Conservation (phyloP, 2,888 invertebrate genomes). For the Muscina levida region DNA sequence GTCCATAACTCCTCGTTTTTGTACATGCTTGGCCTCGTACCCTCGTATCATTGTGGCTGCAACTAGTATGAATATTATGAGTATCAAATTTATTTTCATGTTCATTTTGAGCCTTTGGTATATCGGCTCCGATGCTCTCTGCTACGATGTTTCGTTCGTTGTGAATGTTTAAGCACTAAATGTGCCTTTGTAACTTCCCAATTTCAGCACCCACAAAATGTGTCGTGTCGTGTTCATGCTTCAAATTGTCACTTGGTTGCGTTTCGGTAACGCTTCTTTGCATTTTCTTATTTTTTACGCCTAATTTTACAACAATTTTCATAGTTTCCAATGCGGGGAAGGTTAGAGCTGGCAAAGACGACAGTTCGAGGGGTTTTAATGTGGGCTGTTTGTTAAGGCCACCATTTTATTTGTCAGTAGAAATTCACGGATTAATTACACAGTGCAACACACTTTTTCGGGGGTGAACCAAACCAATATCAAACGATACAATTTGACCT, state of each 20-base stretch:
- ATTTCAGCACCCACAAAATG: slow-evolving; percentile 24
- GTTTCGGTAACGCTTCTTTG: slow-evolving; percentile 65
- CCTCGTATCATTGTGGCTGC: slow-evolving; percentile 20
- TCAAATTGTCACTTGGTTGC: slow-evolving; percentile 75
- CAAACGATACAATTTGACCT: too few species aligned
- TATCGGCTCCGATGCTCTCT: not conserved
- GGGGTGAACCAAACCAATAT: too few species aligned
- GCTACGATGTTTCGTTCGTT: slow-evolving; percentile 32
- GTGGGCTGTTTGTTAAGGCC: slow-evolving; percentile 24
- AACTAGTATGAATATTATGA: slow-evolving; percentile 4
- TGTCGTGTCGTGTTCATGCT: slow-evolving; percentile 34
- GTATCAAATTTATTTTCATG: slow-evolving; percentile 16
- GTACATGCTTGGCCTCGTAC: slow-evolving; percentile 61
- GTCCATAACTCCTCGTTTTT: slow-evolving; percentile 75
- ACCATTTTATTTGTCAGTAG: too few species aligned
- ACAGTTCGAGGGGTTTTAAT: not conserved
- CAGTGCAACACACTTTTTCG: too few species aligned
- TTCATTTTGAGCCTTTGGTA: slow-evolving; percentile 45
- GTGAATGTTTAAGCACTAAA: slow-evolving; percentile 47
- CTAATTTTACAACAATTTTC: slow-evolving; percentile 37
- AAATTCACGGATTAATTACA: too few species aligned
- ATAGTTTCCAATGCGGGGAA: not conserved
- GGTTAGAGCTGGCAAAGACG: slow-evolving; percentile 10
- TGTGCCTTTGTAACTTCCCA: slow-evolving; percentile 7
- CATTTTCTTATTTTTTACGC: slow-evolving; percentile 21